These are phyloP conservation scores for Prionchulus punctatus DNA, from an alignment of 2,888 invertebrate genomes.

Conservation along the genomic window DNA sequence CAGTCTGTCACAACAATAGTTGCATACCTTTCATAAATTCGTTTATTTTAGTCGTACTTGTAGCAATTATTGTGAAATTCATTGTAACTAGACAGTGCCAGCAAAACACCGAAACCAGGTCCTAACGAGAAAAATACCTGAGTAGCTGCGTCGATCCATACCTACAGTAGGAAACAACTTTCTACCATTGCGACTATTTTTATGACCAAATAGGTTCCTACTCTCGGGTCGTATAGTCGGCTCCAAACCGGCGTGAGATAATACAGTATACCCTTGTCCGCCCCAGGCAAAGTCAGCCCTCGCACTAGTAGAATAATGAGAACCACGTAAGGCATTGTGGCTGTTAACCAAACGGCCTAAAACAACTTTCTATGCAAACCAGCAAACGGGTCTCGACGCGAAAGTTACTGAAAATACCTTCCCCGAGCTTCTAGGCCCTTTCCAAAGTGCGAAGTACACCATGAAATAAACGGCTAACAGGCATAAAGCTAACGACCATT, in stretches of 20 bases:
- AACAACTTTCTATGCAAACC: constrained; percentile 14
- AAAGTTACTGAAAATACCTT: constrained; percentile 48
- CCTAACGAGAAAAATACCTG: constrained; percentile 97
- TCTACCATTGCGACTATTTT: neutral
- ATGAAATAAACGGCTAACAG: constrained; percentile 75
- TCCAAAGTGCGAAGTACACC: constrained; percentile 91
- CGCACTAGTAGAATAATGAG: constrained; percentile 58
- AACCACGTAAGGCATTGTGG: constrained; percentile 75
- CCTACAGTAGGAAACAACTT: constrained; percentile 41
- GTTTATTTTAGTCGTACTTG: constrained; percentile 53
- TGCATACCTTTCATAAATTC: too few relatives aligned
- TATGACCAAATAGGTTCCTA: constrained; percentile 28
- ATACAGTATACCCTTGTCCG: constrained; percentile 75
- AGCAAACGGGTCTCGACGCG: neutral
- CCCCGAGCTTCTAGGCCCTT: constrained; percentile 69
- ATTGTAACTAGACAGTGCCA: constrained; percentile 94
- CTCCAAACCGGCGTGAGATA: constrained; percentile 84
- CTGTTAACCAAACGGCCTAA: constrained; percentile 85
- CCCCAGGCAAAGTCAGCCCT: constrained; percentile 81
- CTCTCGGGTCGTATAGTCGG: constrained; percentile 67
- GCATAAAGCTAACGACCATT: constrained; percentile 70
- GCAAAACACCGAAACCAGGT: constrained; percentile 86
- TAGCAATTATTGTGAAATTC: constrained; percentile 97
- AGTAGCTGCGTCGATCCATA: constrained; percentile 97
- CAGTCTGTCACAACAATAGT: too few relatives aligned